These are phyloP conservation scores for Drosophila greeni DNA, from an alignment of 2,888 invertebrate genomes.

Conservation along the genomic window DNA sequence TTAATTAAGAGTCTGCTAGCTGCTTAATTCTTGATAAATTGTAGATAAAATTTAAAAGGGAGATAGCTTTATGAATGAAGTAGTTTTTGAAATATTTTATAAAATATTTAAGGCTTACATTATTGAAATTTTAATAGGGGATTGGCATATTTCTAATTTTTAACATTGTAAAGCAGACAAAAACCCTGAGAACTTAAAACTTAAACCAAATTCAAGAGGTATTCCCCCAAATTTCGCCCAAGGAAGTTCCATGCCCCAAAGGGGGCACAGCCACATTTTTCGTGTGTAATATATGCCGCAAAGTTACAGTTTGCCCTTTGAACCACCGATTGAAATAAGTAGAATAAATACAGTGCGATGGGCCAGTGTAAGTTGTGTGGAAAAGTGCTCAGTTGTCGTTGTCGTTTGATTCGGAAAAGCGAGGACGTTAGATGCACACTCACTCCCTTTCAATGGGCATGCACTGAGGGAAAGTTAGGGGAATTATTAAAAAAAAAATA, in stretches of 20 bases:
- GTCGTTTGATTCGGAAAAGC: conserved; percentile 18
- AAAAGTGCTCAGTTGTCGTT: conserved; percentile 34
- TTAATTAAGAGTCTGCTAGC: background rate
- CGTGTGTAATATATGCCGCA: conserved; percentile 24
- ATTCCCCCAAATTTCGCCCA: background rate
- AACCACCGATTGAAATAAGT: conserved; percentile 35
- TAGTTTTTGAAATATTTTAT: too few relatives aligned
- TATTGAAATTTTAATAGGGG: too few relatives aligned
- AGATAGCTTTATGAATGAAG: too few relatives aligned
- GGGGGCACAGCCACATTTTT: conserved; percentile 11
- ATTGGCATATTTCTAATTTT: too few relatives aligned
- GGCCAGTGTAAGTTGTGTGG: conserved; percentile 11
- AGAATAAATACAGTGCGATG: conserved; percentile 1
- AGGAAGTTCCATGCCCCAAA: background rate
- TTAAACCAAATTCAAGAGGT: background rate
- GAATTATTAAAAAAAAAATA: background rate
- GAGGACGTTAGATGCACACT: conserved; percentile 52
- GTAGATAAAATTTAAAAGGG: too few relatives aligned
- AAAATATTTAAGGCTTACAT: too few relatives aligned
- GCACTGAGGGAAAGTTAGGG: conserved; percentile 14
- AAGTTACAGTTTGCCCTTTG: conserved; percentile 35
- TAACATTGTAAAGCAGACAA: too few relatives aligned
- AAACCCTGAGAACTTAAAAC: background rate
- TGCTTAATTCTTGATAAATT: background rate
- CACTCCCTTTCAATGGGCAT: conserved; percentile 6